Percentiles rank a stretch among this genome's conserved stretches.
Conservation (phyloP, 2,888 invertebrate species). For the Drosophila macrospina region DNA sequence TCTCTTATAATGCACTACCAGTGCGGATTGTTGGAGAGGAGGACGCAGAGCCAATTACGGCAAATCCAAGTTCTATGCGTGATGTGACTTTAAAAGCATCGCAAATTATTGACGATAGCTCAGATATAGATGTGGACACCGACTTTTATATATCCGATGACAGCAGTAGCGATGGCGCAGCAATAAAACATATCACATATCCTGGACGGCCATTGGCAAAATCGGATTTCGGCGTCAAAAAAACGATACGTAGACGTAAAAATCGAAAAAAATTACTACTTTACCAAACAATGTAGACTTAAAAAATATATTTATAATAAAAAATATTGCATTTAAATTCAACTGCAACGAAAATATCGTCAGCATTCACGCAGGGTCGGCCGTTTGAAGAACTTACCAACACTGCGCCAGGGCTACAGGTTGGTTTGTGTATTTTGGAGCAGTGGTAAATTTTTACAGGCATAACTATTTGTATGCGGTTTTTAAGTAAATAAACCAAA, state of each 20-base stretch:
- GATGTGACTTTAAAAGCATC: conserved; percentile 51
- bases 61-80: conserved; percentile 38
- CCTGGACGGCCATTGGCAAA: conserved; percentile 44
- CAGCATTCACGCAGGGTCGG: conserved; percentile 44
- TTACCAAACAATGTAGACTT: conserved; percentile 38
- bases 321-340: conserved; percentile 42
- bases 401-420: conserved; percentile 65
- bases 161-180: conserved; percentile 55
- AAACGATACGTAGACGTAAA: conserved; percentile 48
- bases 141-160: conserved; percentile 67
- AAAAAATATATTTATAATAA: conserved; percentile 17
- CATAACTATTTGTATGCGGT: conserved; percentile 69
- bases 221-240: conserved; percentile 41
- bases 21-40: conserved; percentile 34
- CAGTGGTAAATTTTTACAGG: conserved; percentile 73
- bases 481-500: conserved; percentile 75
- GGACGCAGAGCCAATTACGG: conserved; percentile 5
- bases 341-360: conserved; percentile 48
- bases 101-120: conserved; percentile 56
- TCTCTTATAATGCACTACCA: conserved; percentile 55
- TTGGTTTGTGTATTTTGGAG: conserved; percentile 73
- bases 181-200: conserved; percentile 39
- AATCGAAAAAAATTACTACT: conserved; percentile 16
- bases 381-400: conserved; percentile 24
- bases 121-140: conserved; percentile 55